Base-by-base conservation (phyloP, 2,888 invertebrate species). In the Formica aserva region DNA sequence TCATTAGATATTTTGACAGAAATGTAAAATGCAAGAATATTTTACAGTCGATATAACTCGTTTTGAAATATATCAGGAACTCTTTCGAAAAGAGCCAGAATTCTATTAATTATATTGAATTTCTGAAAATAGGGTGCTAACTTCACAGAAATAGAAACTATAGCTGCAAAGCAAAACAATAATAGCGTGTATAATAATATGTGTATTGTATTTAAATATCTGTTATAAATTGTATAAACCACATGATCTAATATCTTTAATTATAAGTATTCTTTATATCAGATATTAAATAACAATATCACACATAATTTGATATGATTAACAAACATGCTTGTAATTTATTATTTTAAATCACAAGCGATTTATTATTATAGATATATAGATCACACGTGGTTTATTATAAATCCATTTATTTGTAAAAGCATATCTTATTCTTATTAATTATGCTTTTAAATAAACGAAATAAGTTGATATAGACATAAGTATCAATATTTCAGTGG, bases 401-500 rank as follows among this genome's bases (percentile, higher is more conserved):
- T 45, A 52, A 52, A n/a, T n/a, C n/a, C n/a, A 52, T 52, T 52
- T 52, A 52, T n/a, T 48, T 32, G 32, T 48, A 52, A 52, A 52
- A 52, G 48, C 45, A 45, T 52, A 52, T n/a, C 8, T 52, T 52
- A n/a, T 52, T 52, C 8, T 52, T 52, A 48, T 48, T 38, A 75
- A 15, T 45, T 67, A 55, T 67, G 26, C 41, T 55, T 55, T 0
- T 26, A 66, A 66, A 67, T 35, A 52, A 52, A 52, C n/a, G 0
- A 52, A 52, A 2, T 52, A 48, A 18, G 6, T 48, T 22, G 35
- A 35, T 5, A 55, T 29, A 52, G 29, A 38, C n/a, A 45, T 26
- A 67, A 55, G 0, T 41, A 55, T 67, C 32, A 65, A 48, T 82
- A 75, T 60, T 82, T 75, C 82, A 75, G 45, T 35, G 18, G 22